A percentile compares a stretch with the other conserved stretches of the same genome.
These are phyloP conservation scores for Callosobruchus maculatus DNA, from an alignment of 2,888 invertebrate genomes.

Conservation along the genomic window DNA sequence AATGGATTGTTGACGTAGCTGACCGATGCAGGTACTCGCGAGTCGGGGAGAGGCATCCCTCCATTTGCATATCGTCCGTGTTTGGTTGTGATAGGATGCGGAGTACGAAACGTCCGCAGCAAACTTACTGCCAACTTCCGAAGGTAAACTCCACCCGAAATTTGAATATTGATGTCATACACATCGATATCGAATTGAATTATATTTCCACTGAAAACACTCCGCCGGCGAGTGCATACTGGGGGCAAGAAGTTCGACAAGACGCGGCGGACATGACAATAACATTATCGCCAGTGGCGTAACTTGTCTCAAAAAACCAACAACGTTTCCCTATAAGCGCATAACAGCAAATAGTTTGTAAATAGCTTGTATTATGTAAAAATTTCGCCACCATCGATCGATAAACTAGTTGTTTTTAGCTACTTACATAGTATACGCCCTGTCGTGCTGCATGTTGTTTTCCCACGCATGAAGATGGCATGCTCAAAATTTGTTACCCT, in stretches of 20 bases:
- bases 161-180: slow-evolving; percentile 46
- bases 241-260: slow-evolving; percentile 1
- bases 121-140: slow-evolving; percentile 43
- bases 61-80: slow-evolving; percentile 47
- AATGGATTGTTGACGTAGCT: slow-evolving; percentile 49
- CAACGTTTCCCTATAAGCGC: too few species aligned
- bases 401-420: too few species aligned
- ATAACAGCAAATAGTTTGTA: too few species aligned
- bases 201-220: slow-evolving; percentile 33
- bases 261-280: not conserved
- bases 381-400: too few species aligned
- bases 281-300: not conserved
- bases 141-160: slow-evolving; percentile 44
- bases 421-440: too few species aligned
- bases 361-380: too few species aligned
- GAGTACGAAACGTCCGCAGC: slow-evolving; percentile 39
- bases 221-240: not conserved
- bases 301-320: not conserved
- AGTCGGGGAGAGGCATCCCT: slow-evolving; percentile 30
- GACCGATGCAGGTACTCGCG: slow-evolving; percentile 48
- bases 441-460: too few species aligned
- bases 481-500: too few species aligned
- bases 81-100: slow-evolving; percentile 46
- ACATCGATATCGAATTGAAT: slow-evolving; percentile 35
- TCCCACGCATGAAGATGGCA: too few species aligned